A percentile compares a stretch with the other conserved stretches of the same genome.
These are phyloP conservation scores for Laterallus jamaicensis DNA, from an alignment of 2,113 vertebrate genomes.

Conservation along the genomic window DNA sequence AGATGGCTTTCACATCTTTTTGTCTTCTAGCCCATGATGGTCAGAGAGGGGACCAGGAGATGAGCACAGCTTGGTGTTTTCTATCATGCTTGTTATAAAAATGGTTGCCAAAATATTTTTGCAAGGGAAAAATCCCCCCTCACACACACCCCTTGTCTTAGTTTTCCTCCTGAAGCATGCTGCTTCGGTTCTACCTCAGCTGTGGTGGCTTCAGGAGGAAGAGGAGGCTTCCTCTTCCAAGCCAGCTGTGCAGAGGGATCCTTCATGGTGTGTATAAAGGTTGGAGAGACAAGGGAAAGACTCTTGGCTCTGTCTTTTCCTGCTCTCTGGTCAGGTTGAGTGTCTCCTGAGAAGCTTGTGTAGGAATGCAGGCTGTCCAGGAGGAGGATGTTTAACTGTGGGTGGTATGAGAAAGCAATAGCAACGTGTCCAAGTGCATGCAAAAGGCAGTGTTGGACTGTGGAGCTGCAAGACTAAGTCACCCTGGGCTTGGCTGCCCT, in stretches of 20 bases:
- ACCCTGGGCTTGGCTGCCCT: fast-evolving
- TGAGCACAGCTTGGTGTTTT: background rate
- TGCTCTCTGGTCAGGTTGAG: fast-evolving
- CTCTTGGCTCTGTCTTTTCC: background rate
- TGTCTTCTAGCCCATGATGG: fast-evolving
- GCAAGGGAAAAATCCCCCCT: background rate
- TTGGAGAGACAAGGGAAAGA: background rate
- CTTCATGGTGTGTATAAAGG: background rate
- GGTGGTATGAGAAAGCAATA: fast-evolving
- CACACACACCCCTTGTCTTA: background rate
- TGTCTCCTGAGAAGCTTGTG: background rate
- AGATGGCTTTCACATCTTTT: background rate
- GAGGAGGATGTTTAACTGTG: background rate
- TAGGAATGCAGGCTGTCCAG: background rate
- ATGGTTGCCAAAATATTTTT: background rate
- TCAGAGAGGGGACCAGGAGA: background rate
- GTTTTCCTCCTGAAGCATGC: background rate
- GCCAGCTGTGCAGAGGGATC: background rate
- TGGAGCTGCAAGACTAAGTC: background rate
- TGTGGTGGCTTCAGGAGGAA: background rate
- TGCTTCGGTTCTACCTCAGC: background rate
- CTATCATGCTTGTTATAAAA: background rate
- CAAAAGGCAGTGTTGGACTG: fast-evolving
- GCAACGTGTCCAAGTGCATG: background rate
- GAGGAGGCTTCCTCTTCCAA: background rate